Percentiles rank a stretch among this genome's conserved stretches.
phyloP scores from a whole-genome alignment of 2,888 invertebrate species.

The Erannis defoliaria region DNA sequence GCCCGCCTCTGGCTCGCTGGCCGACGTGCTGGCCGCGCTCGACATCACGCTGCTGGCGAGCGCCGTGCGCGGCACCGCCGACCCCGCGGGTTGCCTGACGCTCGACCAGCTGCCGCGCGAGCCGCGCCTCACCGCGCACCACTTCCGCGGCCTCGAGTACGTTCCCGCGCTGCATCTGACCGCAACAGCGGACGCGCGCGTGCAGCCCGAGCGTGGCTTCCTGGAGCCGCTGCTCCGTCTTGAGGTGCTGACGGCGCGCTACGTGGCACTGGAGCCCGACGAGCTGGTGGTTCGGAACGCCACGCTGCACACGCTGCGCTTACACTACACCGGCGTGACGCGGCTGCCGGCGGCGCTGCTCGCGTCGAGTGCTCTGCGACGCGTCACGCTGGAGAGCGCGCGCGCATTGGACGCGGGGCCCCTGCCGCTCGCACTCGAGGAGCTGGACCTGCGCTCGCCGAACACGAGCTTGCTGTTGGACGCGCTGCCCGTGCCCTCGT shows the following conservation, averaged over 20 bases:
- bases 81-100: background rate
- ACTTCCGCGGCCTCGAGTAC: constrained; percentile 27
- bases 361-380: constrained; percentile 22
- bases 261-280: constrained; percentile 12
- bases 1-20: constrained; percentile 26
- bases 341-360: constrained; percentile 18
- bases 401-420: constrained; percentile 13
- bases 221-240: constrained; percentile 18
- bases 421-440: constrained; percentile 21
- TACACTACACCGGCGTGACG: constrained; percentile 14
- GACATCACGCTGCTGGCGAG: constrained; percentile 20
- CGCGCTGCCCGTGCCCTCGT: constrained; percentile 11
- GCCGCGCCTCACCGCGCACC: constrained; percentile 24
- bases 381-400: constrained; percentile 27
- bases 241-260: constrained; percentile 20
- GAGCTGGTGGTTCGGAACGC: constrained; percentile 88
- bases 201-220: constrained; percentile 15
- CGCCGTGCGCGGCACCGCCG: background rate
- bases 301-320: constrained; percentile 81
- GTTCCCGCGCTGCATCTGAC: constrained; percentile 24
- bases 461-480: background rate
- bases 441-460: constrained; percentile 1
- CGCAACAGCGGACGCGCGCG: background rate
- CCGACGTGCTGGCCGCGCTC: constrained; percentile 26
- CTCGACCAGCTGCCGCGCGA: constrained; percentile 1